Evolutionary conservation across 2,888 invertebrate genomes (phyloP).

Genomic region (Euzetes globulus): DNA sequence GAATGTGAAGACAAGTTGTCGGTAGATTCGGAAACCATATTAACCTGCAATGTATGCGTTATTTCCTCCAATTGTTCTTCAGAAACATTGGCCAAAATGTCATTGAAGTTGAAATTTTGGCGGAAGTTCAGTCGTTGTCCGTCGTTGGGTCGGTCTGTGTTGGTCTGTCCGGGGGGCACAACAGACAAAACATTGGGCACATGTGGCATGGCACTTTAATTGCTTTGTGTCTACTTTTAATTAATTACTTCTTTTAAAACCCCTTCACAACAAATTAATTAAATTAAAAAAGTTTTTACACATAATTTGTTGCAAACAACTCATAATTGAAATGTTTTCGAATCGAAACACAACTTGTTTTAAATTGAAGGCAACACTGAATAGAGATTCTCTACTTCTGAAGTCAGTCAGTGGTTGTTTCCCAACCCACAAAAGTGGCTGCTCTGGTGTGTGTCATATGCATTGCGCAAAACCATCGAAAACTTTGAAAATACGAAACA

Average conservation of each 20-base stretch:
- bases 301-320: neutral
- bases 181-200: neutral
- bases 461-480: too few relatives aligned
- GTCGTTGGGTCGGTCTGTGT: neutral
- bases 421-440: too few relatives aligned
- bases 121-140: neutral
- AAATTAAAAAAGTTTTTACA: conserved; percentile 28
- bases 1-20: conserved; percentile 6
- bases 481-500: too few relatives aligned
- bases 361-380: too few relatives aligned
- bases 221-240: conserved; percentile 24
- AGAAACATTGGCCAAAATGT: neutral
- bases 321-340: too few relatives aligned
- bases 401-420: too few relatives aligned
- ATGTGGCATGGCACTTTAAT: neutral
- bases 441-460: too few relatives aligned
- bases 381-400: too few relatives aligned
- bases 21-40: neutral
- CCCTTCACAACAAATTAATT: conserved; percentile 39
- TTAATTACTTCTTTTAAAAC: conserved; percentile 32
- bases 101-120: neutral
- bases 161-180: neutral
- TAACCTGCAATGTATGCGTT: conserved; percentile 8
- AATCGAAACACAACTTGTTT: too few relatives aligned
- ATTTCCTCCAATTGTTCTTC: conserved; percentile 12